Conservation (phyloP, 2,113 vertebrate genomes). For the Tupaia chinensis region DNA sequence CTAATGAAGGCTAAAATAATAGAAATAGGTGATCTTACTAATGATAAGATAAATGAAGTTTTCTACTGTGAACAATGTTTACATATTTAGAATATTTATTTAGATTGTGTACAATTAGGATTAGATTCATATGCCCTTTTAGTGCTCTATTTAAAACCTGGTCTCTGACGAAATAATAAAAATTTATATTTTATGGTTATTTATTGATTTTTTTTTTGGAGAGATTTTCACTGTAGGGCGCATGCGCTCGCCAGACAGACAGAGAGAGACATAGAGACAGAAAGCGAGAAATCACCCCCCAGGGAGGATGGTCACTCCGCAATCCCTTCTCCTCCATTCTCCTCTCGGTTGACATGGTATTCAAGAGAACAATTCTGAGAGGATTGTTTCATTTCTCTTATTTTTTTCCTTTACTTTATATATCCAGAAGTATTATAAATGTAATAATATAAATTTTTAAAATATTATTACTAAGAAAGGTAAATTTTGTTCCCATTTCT, state of each 20-base stretch:
- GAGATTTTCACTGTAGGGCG: no score
- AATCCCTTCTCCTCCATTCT: no score
- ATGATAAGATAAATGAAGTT: background rate
- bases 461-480: background rate
- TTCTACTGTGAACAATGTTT: background rate
- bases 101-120: background rate
- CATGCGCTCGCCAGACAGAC: no score
- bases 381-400: no score
- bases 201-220: no score
- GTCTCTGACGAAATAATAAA: background rate
- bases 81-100: background rate
- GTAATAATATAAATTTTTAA: background rate
- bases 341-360: background rate
- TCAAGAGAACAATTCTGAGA: background rate
- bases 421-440: no score
- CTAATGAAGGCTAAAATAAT: background rate
- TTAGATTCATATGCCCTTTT: background rate
- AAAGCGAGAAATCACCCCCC: no score
- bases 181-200: no score
- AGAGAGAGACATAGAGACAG: no score
- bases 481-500: background rate
- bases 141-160: background rate
- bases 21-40: background rate
- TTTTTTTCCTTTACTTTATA: no score
- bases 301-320: no score